These are phyloP conservation scores for Xiphorhynchus elegans DNA, from an alignment of 2,113 vertebrate species.

Conservation along the genomic window DNA sequence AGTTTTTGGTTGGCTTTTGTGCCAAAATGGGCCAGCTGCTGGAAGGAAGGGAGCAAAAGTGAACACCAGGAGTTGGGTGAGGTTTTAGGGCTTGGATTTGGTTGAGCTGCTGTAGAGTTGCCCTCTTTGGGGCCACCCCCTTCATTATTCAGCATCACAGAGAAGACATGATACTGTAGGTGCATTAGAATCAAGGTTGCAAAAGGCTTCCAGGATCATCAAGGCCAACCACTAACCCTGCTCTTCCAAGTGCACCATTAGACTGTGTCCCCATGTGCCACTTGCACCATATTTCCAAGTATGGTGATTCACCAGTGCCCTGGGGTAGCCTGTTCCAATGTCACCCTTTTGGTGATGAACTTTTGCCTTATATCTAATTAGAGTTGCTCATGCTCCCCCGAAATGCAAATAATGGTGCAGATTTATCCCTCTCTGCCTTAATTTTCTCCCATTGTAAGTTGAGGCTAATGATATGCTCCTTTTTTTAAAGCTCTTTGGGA, in stretches of 20 bases:
- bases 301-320: background rate
- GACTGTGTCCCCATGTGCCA: background rate
- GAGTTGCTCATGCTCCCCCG: background rate
- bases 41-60: background rate
- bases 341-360: background rate
- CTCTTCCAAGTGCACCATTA: background rate
- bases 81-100: background rate
- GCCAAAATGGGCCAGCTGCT: background rate
- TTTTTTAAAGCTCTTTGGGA: constrained; percentile 21
- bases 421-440: background rate
- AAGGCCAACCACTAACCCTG: background rate
- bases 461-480: background rate
- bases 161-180: background rate
- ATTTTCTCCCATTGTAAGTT: background rate
- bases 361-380: background rate
- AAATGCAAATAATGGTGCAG: background rate
- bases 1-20: background rate
- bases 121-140: background rate
- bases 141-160: fast-evolving
- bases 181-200: background rate
- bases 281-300: background rate
- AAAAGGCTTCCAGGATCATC: background rate
- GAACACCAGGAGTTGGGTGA: background rate
- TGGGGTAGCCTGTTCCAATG: background rate
- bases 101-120: background rate